Conservation (phyloP, 2,113 vertebrate species). For the Lota lota region DNA sequence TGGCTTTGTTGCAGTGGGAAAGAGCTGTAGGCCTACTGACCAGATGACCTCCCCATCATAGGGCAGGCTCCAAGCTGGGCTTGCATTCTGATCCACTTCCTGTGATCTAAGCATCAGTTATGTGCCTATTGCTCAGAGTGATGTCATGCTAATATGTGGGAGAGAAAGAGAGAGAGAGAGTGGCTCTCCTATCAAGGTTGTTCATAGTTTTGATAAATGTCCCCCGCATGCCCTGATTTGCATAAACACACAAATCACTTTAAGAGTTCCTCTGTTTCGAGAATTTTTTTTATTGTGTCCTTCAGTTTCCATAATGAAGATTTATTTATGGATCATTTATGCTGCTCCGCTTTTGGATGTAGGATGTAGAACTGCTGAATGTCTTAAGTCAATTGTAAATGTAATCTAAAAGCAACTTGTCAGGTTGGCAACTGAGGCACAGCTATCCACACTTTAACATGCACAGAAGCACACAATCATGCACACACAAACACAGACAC, state of each 20-base stretch:
- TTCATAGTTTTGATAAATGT: slow-evolving; percentile 8
- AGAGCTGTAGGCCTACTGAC: slow-evolving; percentile 20
- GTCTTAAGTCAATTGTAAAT: too few species aligned
- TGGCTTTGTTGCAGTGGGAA: slow-evolving; percentile 34
- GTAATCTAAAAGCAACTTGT: too few species aligned
- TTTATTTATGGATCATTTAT: not conserved
- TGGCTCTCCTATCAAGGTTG: not conserved
- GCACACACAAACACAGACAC: too few species aligned
- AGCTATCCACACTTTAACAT: not conserved
- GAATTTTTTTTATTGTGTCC: not conserved
- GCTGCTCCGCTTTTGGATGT: not conserved
- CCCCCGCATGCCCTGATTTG: not conserved
- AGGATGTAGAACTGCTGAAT: too few species aligned
- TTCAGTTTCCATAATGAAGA: not conserved
- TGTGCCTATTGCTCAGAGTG: too few species aligned
- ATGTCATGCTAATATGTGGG: not conserved
- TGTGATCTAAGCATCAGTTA: too few species aligned
- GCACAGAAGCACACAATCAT: not conserved
- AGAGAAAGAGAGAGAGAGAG: not conserved
- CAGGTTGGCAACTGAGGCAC: too few species aligned
- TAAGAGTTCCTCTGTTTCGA: not conserved
- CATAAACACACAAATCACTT: slow-evolving; percentile 11
- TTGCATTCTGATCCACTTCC: too few species aligned
- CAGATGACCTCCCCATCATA: slow-evolving; percentile 55
- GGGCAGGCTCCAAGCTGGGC: slow-evolving; percentile 9